Conservation (phyloP, 1,140 invertebrate genomes). For the Cyclina sinensis region DNA sequence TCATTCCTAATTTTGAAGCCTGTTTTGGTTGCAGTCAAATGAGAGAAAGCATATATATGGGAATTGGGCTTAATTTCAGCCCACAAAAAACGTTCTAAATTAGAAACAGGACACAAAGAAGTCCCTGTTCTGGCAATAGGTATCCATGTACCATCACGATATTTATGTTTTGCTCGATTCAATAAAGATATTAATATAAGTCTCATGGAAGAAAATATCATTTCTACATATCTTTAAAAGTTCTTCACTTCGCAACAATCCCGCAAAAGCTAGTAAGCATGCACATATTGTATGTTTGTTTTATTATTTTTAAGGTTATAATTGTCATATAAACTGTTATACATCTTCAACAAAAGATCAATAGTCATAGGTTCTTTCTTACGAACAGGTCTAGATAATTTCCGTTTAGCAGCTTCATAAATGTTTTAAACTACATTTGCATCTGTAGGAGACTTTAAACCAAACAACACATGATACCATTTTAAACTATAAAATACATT, state of each 20-base stretch:
- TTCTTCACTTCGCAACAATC: not conserved
- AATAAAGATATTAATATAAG: conserved; percentile 35
- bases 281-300: conserved; percentile 1
- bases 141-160: conserved; percentile 25
- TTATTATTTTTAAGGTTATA: not conserved
- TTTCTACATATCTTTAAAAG: not conserved
- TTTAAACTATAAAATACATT: conserved; percentile 39
- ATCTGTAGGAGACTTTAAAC: conserved; percentile 11
- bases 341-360: not conserved
- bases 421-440: conserved; percentile 31
- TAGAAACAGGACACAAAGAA: conserved; percentile 12
- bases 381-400: not conserved
- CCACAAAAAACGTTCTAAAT: conserved; percentile 17
- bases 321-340: not conserved
- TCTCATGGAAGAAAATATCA: not conserved
- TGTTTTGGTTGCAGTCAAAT: no score
- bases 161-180: conserved; percentile 63
- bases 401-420: conserved; percentile 49
- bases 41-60: no score
- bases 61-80: not conserved
- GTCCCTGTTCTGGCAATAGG: conserved; percentile 22
- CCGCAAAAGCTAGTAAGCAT: not conserved
- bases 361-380: conserved; percentile 49
- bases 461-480: conserved; percentile 36
- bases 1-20: no score